A percentile compares a stretch with the other conserved stretches of the same genome.
Evolutionary conservation across 2,888 invertebrate genomes (phyloP).

Genomic region (Heliconius charithonia): DNA sequence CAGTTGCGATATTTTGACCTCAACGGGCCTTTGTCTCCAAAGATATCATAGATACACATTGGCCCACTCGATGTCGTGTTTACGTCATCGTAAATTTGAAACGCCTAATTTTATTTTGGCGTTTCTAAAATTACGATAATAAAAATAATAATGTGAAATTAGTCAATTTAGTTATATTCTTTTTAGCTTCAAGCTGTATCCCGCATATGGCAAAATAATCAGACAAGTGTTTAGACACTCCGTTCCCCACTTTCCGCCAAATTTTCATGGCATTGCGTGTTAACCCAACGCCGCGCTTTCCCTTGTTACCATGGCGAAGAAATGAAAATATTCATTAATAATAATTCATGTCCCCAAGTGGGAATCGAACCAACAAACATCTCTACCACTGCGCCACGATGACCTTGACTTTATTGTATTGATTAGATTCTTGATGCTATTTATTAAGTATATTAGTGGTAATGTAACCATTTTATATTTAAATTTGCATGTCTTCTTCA

Average conservation of each 20-base stretch:
- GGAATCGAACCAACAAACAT: no score
- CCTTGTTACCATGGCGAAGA: no score
- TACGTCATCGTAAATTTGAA: conserved; percentile 19
- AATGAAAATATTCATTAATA: no score
- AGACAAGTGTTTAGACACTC: no score
- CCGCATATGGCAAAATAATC: no score
- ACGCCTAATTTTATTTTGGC: conserved; percentile 19
- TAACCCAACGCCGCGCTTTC: no score
- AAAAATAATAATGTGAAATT: conserved; percentile 1
- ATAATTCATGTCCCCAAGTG: no score
- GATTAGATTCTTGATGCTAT: background rate
- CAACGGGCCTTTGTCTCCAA: conserved; percentile 51
- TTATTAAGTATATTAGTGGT: conserved; percentile 8
- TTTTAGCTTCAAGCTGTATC: no score
- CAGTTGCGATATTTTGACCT: conserved; percentile 49
- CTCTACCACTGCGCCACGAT: no score
- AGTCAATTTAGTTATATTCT: conserved; percentile 2
- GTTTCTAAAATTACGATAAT: conserved; percentile 25
- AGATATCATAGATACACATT: conserved; percentile 38
- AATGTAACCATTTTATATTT: conserved; percentile 53
- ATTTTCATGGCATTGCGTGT: no score
- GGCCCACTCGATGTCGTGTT: background rate
- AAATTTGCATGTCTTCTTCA: conserved; percentile 67
- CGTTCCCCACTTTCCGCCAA: no score
- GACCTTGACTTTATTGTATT: no score